These are phyloP conservation scores for Tipula helvola DNA, from an alignment of 2,888 invertebrate genomes.

Conservation along the genomic window DNA sequence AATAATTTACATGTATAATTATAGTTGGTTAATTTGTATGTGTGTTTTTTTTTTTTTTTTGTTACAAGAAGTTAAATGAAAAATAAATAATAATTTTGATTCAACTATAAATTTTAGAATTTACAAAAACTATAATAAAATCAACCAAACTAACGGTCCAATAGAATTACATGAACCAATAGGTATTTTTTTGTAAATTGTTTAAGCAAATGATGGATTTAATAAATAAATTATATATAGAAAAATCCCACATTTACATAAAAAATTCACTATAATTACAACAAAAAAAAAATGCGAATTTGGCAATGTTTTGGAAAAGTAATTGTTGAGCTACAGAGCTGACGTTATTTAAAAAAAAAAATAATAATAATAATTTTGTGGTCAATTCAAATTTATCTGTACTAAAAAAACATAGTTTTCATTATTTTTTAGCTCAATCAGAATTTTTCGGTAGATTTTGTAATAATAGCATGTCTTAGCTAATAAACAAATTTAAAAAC, in stretches of 20 bases:
- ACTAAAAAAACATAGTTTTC: constrained; percentile 9
- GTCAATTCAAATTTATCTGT: constrained; percentile 5
- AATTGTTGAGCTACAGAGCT: constrained; percentile 37
- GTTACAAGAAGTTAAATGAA: neutral
- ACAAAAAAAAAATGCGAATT: constrained; percentile 23
- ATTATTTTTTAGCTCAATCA: neutral
- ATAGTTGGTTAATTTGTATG: neutral
- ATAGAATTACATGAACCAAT: constrained; percentile 8
- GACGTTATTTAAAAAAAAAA: constrained; percentile 9
- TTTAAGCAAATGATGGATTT: constrained; percentile 9
- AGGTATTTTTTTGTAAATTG: neutral
- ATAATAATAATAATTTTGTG: neutral
- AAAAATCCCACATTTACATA: constrained; percentile 10
- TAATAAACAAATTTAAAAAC: neutral
- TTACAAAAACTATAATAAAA: neutral
- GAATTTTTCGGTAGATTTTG: neutral
- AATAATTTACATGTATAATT: neutral
- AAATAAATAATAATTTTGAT: neutral
- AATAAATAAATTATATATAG: neutral
- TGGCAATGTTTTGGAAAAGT: constrained; percentile 26
- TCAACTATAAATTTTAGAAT: neutral
- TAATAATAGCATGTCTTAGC: neutral
- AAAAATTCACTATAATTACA: constrained; percentile 6
- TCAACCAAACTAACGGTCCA: neutral
- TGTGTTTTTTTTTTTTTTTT: neutral